Conservation (phyloP, 2,797 vertebrate species). For the Schizopygopsis pylzovi region DNA sequence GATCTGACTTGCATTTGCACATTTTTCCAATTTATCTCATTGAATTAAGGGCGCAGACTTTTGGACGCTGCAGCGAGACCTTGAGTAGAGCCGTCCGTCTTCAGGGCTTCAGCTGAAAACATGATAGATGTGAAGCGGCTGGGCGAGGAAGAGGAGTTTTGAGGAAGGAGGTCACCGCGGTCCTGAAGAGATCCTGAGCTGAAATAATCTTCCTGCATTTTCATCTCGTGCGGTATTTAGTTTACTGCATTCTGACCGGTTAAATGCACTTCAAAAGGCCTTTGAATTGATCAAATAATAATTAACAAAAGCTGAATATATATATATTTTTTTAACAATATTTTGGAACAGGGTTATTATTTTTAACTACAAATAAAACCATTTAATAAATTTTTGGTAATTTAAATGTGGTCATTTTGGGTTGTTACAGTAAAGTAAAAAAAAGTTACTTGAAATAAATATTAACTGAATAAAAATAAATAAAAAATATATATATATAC, state of each 20-base stretch:
- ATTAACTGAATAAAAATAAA: no score
- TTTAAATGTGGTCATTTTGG: background rate
- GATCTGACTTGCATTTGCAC: conserved; percentile 66
- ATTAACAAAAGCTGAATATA: background rate
- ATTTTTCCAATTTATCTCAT: conserved; percentile 70
- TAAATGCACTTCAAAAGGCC: background rate
- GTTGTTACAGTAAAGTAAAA: no score
- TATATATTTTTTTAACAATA: background rate
- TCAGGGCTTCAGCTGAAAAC: conserved; percentile 28
- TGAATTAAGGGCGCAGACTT: conserved; percentile 71
- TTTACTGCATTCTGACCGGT: no score
- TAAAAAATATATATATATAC: no score
- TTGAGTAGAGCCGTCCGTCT: conserved; percentile 32
- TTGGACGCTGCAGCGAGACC: conserved; percentile 62
- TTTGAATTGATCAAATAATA: background rate
- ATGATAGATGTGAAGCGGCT: conserved; percentile 29
- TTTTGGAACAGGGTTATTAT: background rate
- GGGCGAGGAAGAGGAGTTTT: background rate
- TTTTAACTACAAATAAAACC: background rate
- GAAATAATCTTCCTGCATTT: background rate
- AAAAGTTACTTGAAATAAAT: no score
- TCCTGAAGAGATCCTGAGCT: background rate
- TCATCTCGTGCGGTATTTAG: background rate
- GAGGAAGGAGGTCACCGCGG: conserved; percentile 4
- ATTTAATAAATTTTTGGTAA: background rate